Percentiles rank a stretch among this genome's conserved stretches.
Conservation (phyloP, 2,888 invertebrate genomes). For the Clunio marinus region DNA sequence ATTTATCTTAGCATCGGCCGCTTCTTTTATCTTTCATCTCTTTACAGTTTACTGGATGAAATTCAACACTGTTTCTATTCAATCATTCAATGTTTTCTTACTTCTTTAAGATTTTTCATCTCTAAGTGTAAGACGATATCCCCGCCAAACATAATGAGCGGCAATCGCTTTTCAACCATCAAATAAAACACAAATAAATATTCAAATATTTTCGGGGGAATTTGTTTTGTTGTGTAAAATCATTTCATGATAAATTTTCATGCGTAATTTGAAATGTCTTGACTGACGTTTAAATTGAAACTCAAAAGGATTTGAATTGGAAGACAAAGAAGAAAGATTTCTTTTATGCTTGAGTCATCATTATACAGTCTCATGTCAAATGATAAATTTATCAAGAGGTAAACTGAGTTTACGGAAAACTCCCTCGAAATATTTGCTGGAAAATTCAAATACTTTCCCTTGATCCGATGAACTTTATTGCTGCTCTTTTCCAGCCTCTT, state of each 20-base stretch:
- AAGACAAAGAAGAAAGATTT: too few species aligned
- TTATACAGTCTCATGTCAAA: too few species aligned
- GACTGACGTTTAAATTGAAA: neutral
- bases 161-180: slow-evolving; percentile 21
- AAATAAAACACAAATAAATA: neutral
- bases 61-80: slow-evolving; percentile 1
- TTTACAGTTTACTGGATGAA: neutral
- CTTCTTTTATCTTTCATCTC: neutral
- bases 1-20: neutral
- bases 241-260: neutral
- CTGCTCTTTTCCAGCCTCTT: slow-evolving; percentile 26
- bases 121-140: slow-evolving; percentile 21
- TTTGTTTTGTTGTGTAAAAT: neutral
- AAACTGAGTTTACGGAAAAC: too few species aligned
- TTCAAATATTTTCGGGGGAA: neutral
- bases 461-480: too few species aligned
- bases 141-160: slow-evolving; percentile 28
- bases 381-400: too few species aligned
- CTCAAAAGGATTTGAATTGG: neutral
- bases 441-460: too few species aligned
- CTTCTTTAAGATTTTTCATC: too few species aligned
- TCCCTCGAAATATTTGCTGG: too few species aligned
- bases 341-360: too few species aligned
- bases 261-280: slow-evolving; percentile 24
- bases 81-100: neutral